Evolutionary conservation across 2,113 vertebrate genomes (phyloP).

Genomic region (Oncorhynchus masou): DNA sequence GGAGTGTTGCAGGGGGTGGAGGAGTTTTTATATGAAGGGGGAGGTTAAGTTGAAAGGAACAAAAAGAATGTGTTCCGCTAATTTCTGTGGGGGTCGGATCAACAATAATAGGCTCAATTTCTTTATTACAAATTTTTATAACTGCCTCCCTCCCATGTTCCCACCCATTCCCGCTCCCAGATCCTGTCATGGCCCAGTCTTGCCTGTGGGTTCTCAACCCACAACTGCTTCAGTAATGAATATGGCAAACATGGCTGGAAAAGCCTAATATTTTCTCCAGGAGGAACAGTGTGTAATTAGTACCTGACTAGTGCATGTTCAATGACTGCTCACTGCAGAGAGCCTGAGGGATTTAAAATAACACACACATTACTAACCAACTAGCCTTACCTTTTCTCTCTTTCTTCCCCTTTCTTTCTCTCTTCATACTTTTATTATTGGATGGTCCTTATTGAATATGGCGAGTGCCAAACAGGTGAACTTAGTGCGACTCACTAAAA

Average conservation of each 20-base stretch:
- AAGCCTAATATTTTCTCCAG: conserved; percentile 65
- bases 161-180: conserved; percentile 68
- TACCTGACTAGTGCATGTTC: conserved; percentile 60
- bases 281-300: conserved; percentile 64
- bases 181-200: conserved; percentile 76
- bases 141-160: conserved; percentile 74
- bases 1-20: conserved; percentile 72
- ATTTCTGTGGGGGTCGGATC: conserved; percentile 84
- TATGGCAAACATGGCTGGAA: conserved; percentile 53
- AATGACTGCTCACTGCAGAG: conserved; percentile 52
- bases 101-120: conserved; percentile 89
- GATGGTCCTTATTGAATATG: conserved; percentile 53
- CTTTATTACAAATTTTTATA: conserved; percentile 78
- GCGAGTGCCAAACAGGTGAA: conserved; percentile 43
- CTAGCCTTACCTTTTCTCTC: conserved; percentile 58
- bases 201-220: conserved; percentile 69
- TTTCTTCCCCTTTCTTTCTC: conserved; percentile 49
- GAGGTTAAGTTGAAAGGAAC: conserved; percentile 87
- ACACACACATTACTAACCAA: conserved; percentile 65
- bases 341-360: conserved; percentile 55
- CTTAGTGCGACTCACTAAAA: conserved; percentile 53
- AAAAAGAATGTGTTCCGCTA: conserved; percentile 87
- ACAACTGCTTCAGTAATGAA: conserved; percentile 72
- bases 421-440: conserved; percentile 43
- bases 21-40: conserved; percentile 80